Evolutionary conservation across 2,797 vertebrate genomes (phyloP).

Genomic region (Urocyon cinereoargenteus): DNA sequence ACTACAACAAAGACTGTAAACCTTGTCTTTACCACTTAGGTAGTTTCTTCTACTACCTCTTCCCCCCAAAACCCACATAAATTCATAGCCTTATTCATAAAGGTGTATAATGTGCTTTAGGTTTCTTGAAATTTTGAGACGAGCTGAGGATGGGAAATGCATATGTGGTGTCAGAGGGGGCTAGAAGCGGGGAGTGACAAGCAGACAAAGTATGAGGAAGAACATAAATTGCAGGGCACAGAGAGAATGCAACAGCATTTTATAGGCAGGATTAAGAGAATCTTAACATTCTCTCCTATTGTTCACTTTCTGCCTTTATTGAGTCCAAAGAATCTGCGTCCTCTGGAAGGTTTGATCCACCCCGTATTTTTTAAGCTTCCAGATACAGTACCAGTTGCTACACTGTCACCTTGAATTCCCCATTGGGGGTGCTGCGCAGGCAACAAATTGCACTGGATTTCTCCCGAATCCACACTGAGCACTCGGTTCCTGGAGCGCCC

Average conservation of each 20-base stretch:
- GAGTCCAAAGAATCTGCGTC: background rate
- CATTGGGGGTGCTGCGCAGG: background rate
- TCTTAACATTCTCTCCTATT: background rate
- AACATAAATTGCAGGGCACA: background rate
- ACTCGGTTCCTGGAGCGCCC: background rate
- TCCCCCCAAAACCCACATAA: background rate
- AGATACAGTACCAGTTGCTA: background rate
- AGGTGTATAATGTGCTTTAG: background rate
- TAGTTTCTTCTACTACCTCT: background rate
- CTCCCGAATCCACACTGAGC: background rate
- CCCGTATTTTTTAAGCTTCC: slow-evolving; percentile 10
- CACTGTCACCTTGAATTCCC: slow-evolving; percentile 42
- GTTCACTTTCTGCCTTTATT: background rate
- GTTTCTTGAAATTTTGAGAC: slow-evolving; percentile 10
- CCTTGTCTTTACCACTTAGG: background rate
- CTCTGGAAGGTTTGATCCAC: background rate
- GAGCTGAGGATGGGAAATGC: background rate
- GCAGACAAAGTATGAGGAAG: background rate
- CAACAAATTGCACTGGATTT: background rate
- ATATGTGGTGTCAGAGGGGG: background rate
- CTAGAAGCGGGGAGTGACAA: background rate
- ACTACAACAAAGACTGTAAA: background rate
- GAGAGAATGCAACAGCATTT: background rate
- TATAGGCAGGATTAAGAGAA: background rate
- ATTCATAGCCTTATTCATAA: background rate